Conservation (phyloP, 2,888 invertebrate genomes). For the Disparrhopalites patrizii region DNA sequence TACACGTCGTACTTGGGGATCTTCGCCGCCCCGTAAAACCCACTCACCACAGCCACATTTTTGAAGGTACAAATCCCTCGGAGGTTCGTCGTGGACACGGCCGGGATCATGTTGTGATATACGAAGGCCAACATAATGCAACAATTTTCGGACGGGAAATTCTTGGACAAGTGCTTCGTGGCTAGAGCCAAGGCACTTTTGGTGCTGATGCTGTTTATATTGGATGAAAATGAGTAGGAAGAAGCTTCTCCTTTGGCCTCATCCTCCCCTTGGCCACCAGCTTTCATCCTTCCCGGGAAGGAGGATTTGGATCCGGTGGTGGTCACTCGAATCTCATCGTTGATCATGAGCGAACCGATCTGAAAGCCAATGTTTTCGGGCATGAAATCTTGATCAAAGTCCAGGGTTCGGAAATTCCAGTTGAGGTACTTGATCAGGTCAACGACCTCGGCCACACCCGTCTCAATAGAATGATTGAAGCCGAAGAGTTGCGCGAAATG, state of each 20-base stretch:
- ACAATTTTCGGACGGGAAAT: conserved; percentile 18
- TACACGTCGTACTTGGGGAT: conserved; percentile 34
- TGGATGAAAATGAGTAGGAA: not conserved
- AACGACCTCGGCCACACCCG: conserved; percentile 29
- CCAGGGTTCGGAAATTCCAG: conserved; percentile 30
- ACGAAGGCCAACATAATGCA: conserved; percentile 35
- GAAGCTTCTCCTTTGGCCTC: conserved; percentile 22
- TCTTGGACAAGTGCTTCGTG: not conserved
- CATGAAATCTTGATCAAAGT: conserved; percentile 31
- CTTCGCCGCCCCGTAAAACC: conserved; percentile 29
- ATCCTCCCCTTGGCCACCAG: not conserved
- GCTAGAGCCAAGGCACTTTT: not conserved
- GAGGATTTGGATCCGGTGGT: not conserved
- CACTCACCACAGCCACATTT: conserved; percentile 33
- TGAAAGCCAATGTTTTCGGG: conserved; percentile 33
- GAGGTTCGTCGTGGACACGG: conserved; percentile 24
- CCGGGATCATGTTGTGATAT: conserved; percentile 35
- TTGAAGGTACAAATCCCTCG: conserved; percentile 29
- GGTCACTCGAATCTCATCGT: conserved; percentile 1
- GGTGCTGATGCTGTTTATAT: not conserved
- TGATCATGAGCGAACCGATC: conserved; percentile 18
- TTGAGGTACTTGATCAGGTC: conserved; percentile 24
- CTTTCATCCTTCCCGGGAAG: not conserved
- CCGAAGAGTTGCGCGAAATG: conserved; percentile 37
- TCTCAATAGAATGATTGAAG: conserved; percentile 1